Evolutionary conservation across 64 coral and sea anemone genomes (phyloP), one percentile per base, ranked within the genome.

Genomic region (Pachyseris speciosa): DNA sequence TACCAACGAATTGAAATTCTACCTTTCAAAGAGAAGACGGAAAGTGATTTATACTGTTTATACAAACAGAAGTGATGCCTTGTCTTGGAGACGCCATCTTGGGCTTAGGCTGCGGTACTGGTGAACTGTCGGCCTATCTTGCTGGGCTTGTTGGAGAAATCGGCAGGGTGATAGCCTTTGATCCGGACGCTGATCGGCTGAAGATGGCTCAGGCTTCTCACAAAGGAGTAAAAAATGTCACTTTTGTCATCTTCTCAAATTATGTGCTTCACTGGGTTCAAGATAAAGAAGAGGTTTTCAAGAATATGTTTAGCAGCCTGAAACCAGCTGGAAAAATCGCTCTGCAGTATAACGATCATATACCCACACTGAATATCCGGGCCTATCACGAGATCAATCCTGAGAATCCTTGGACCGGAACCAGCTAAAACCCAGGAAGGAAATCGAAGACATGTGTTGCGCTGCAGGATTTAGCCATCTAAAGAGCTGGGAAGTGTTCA

Each of bases 61-160:
- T 74, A 39, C 37, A 45, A 45, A 48, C 43, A 7, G 16, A 69
- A 5, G 5, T 69, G 0, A 34, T 3, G 32, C 32, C 67, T 36
- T 19, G 67, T 10, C 33, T 19, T 0, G 67, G 67, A 69, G 67
- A 67, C 24, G 30, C 30, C 9, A 33, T 67, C 25, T 67, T 81
- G 12, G 77, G 58, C 37, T 59, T 81, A 38, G 79, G 79, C 20
- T 83, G 79, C 11, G 79, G 79, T 40, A 83, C 79, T 25, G 79
- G 79, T 0, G 61, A 83, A 32, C 34, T 83, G 79, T 64, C 79
- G 1, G 79, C 36, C 9, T 36, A 58, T 11, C 9, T 83, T 40
- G 49, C 58, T 0, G 28, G 37, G 37, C 77, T 37, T 59, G 51
- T 81, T 20, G n/a, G 28, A 61, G 5, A 37, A 24, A 28, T 64